Percentiles rank a stretch among this genome's conserved stretches.
phyloP scores from a whole-genome alignment of 2,888 invertebrate genomes.

The Encarsia formosa region DNA sequence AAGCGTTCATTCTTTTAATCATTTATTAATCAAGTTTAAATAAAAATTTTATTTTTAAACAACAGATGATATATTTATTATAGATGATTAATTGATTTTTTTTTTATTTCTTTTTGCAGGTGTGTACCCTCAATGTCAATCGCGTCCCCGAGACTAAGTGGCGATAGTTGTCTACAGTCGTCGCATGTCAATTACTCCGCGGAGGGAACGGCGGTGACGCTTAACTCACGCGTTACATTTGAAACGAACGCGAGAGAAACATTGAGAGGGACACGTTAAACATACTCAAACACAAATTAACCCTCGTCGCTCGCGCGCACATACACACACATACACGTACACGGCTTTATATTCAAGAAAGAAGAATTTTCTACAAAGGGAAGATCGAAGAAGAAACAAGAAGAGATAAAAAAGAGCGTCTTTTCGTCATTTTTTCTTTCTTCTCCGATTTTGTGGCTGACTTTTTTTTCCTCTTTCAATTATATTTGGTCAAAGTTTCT shows the following conservation, averaged over 20 bases:
- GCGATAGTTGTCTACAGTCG: background rate
- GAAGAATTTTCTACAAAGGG: background rate
- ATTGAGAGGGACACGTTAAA: background rate
- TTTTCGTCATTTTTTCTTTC: background rate
- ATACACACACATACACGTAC: background rate
- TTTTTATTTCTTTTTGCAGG: background rate
- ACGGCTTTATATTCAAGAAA: background rate
- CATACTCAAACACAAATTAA: background rate
- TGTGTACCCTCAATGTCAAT: constrained; percentile 15
- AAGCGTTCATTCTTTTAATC: too few relatives aligned
- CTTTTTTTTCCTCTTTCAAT: background rate
- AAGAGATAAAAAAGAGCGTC: background rate
- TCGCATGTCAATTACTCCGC: background rate
- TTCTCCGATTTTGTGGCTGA: background rate
- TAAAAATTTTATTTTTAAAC: too few relatives aligned
- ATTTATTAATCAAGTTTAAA: too few relatives aligned
- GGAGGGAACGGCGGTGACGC: too few relatives aligned
- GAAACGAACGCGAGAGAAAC: constrained; percentile 2
- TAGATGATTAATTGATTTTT: background rate
- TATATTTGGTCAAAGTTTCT: too few relatives aligned
- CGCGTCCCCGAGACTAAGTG: constrained; percentile 15
- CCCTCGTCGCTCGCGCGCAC: too few relatives aligned
- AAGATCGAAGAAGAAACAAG: background rate
- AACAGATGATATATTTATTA: too few relatives aligned
- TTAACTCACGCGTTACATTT: constrained; percentile 15